These are phyloP conservation scores for Pogonognathellus flavescens DNA, from an alignment of 1,140 invertebrate species.

Conservation along the genomic window DNA sequence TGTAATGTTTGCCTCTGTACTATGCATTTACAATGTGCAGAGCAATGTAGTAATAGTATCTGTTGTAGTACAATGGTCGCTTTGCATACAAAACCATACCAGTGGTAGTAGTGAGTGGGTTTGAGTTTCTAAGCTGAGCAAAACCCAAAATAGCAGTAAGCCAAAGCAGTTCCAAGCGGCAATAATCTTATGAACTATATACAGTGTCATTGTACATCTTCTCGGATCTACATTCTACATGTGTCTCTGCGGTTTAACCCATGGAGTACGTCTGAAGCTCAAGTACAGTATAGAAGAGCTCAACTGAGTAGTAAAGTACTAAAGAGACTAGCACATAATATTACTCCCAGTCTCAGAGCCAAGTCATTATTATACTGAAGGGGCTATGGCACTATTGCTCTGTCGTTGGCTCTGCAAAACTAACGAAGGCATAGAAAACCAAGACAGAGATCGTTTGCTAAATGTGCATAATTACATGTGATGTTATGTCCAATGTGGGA, in stretches of 20 bases:
- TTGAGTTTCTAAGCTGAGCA: no score
- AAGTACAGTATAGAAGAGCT: not conserved
- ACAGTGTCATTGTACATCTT: no score
- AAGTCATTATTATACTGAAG: not conserved
- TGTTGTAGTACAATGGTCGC: no score
- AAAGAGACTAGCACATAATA: not conserved
- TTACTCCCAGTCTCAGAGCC: not conserved
- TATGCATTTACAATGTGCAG: no score
- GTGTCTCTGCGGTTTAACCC: not conserved
- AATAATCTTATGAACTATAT: no score
- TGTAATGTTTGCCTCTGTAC: no score
- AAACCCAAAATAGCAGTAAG: no score
- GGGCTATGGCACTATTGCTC: not conserved
- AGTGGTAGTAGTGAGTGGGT: no score
- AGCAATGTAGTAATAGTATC: no score
- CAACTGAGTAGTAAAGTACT: not conserved
- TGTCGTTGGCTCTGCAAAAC: not conserved
- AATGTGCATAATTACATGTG: slow-evolving; percentile 49
- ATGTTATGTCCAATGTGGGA: slow-evolving; percentile 41
- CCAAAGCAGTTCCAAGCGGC: no score
- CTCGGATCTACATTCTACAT: not conserved
- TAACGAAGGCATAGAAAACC: not conserved
- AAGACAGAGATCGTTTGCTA: slow-evolving; percentile 43
- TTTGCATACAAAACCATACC: no score
- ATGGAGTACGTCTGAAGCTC: not conserved